Evolutionary conservation across 2,113 vertebrate species (phyloP), one percentile per base, ranked within the genome.

Genomic region (Sprattus sprattus): DNA sequence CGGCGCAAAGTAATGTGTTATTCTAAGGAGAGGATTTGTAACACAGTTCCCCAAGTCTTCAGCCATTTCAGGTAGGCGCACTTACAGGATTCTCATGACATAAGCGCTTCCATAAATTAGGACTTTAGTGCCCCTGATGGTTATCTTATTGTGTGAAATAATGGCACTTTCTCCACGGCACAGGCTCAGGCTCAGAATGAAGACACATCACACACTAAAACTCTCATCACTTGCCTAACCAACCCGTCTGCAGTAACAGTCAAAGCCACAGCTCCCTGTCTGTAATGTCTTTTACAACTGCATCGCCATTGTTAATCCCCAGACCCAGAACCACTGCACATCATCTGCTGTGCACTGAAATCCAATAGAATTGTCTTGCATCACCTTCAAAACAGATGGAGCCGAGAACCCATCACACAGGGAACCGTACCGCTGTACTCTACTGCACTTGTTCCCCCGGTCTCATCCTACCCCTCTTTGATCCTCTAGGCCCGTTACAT

Each of bases 131-230:
- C 10, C 39, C 28, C 71, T 39, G 71, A 78, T 78, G 32, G 71
- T 75, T 75, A 75, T 75, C 67, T 32, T 75, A 75, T 75, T 75
- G 67, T 75, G 67, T 39, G 25, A 39, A 75, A 75, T 75, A 75
- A 75, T 75, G 39, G 67, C 67, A 4, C 25, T 75, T 7, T n/a
- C 64, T 28, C 64, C 64, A 67, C 22, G 22, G 22, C 6, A n/a
- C 39, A 39, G 39, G 39, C 39, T 39, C 20, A 52, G 25, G 22
- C 0, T 81, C 1, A 81, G 9, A 82, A 47, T 1, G 0, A 67
- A 78, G 28, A 78, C 25, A 15, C 20, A 0, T 4, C 11, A 4
- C 32, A 78, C 71, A 16, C 28, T 78, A 4, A 32, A 78, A 32
- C 28, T 44, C 71, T 78, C 13, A 16, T 78, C 25, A 11, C 39